A percentile compares a stretch with the other conserved stretches of the same genome.
Evolutionary conservation across 2,888 invertebrate genomes (phyloP).

Genomic region (Tiphia femorata): DNA sequence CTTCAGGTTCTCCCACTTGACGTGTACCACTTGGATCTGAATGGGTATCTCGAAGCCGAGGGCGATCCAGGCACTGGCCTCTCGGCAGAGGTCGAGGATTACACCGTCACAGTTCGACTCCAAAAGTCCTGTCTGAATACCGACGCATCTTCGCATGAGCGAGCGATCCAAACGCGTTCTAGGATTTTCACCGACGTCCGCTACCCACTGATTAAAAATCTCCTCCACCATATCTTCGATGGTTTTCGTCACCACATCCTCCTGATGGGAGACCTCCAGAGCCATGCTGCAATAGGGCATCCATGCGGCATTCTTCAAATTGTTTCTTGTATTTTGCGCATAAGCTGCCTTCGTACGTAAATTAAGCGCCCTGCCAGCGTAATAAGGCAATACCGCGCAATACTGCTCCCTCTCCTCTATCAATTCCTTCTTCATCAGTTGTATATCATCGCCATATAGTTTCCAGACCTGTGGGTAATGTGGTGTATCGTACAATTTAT

Average conservation of each 20-base stretch:
- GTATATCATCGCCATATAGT: slow-evolving; percentile 82
- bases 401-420: slow-evolving; percentile 74
- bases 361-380: slow-evolving; percentile 79
- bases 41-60: slow-evolving; percentile 79
- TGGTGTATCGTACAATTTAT: background rate
- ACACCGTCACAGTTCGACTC: slow-evolving; percentile 85
- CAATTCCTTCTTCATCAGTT: slow-evolving; percentile 79
- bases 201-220: slow-evolving; percentile 73
- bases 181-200: slow-evolving; percentile 75
- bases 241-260: slow-evolving; percentile 74
- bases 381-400: slow-evolving; percentile 78
- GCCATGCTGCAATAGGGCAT: slow-evolving; percentile 81
- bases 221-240: slow-evolving; percentile 73
- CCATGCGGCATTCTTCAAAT: slow-evolving; percentile 83
- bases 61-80: slow-evolving; percentile 81
- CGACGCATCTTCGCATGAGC: slow-evolving; percentile 78
- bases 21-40: slow-evolving; percentile 76
- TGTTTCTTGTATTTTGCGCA: slow-evolving; percentile 73
- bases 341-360: slow-evolving; percentile 78
- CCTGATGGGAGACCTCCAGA: slow-evolving; percentile 80
- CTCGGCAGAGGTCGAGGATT: slow-evolving; percentile 78
- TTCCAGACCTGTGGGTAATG: slow-evolving; percentile 74
- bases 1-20: slow-evolving; percentile 73
- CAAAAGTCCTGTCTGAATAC: slow-evolving; percentile 73
- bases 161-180: slow-evolving; percentile 76